Base-by-base conservation (phyloP, 2,113 vertebrate species). In the Atlantisia rogersi region DNA sequence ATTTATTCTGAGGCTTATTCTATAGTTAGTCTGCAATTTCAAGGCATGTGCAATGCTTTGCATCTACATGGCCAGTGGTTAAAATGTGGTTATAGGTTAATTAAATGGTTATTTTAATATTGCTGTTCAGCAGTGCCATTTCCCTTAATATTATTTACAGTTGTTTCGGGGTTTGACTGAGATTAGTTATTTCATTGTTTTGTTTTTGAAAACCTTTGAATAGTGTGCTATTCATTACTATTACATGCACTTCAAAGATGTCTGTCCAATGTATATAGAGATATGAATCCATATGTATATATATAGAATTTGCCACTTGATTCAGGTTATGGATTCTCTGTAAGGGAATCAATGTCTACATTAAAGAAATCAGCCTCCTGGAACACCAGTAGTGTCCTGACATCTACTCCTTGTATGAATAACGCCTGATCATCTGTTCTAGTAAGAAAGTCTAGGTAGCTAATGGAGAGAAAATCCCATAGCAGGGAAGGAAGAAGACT, bases 381-480 rank as follows among this genome's bases (percentile, higher is more conserved):
- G 50, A 84, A 84, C 88, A 12, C 7, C 50, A 48, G 6, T 14
- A 65, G 12, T 0, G 0, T 74, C 79, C 73, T 24, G 15, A 42
- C 28, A 62, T 42, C 3, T 52, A 31, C 4, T 50, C 14, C 37
- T 50, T 39, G 15, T 50, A 29, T 0, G 0, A 42, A 2, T 44
- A 76, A 46, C 9, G 67, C 11, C 6, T 60, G 26, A 55, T 81
- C 37, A 46, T 26, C 19, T 39, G 11, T 52, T 86, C 12, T 79
- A 63, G 13, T 64, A 42, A 40, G 35, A 94, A 94, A 48, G 10
- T 2, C 18, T 67, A 52, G 24, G 16, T 29, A 62, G 46, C 16
- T 87, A 82, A 88, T 68, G 21, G 25, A 28, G 11, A 63, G 7
- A 9, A 28, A 67, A 67, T 63, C 29, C 16, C 13, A 4, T 46